These are phyloP conservation scores for Aegotheles bennettii DNA, from an alignment of 2,113 vertebrate species.

Conservation along the genomic window DNA sequence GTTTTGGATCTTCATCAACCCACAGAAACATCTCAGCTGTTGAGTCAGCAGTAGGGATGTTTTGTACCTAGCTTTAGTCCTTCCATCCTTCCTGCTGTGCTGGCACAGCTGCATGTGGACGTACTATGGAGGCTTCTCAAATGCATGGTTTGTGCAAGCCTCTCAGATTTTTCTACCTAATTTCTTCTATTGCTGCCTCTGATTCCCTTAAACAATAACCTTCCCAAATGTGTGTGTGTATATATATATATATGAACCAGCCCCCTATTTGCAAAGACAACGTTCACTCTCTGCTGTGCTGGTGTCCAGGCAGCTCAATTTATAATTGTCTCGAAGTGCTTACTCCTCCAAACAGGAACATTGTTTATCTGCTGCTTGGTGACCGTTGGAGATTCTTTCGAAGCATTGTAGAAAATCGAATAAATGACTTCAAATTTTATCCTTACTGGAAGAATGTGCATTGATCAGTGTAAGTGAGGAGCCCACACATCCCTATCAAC, in stretches of 20 bases:
- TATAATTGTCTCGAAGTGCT: background rate
- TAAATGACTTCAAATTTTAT: slow-evolving; percentile 12
- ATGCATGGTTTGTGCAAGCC: background rate
- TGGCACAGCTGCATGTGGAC: background rate
- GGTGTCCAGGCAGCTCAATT: background rate
- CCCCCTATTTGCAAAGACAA: background rate
- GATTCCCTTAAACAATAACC: background rate
- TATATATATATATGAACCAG: background rate
- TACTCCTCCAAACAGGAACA: background rate
- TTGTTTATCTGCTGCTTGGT: background rate
- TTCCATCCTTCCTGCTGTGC: background rate
- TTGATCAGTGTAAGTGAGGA: background rate
- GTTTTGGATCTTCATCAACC: slow-evolving; percentile 8
- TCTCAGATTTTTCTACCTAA: background rate
- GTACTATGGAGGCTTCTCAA: background rate
- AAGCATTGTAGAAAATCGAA: background rate
- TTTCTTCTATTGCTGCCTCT: background rate
- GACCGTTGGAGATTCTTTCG: background rate
- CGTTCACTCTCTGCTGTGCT: background rate
- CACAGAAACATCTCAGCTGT: background rate
- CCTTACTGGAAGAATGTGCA: background rate
- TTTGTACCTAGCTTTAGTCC: background rate
- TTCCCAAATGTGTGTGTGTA: background rate
- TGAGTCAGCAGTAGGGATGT: background rate
- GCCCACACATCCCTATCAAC: background rate